These are phyloP conservation scores for Colostygia pectinataria DNA, from an alignment of 2,888 invertebrate species.

Conservation along the genomic window DNA sequence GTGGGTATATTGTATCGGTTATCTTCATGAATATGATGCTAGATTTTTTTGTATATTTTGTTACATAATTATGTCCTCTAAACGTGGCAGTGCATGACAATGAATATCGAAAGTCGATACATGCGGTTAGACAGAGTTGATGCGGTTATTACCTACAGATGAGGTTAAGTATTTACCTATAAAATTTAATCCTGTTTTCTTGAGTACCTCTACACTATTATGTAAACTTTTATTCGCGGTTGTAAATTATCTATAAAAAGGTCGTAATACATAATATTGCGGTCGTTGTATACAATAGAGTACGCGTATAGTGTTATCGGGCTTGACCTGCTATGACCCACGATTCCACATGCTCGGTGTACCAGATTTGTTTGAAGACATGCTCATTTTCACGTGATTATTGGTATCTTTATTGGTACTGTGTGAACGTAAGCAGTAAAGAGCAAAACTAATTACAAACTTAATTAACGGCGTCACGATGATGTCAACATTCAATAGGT, in stretches of 20 bases:
- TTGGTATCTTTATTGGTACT: neutral
- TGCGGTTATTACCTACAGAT: too few species aligned
- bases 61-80: too few species aligned
- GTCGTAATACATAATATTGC: slow-evolving; percentile 12
- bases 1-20: too few species aligned
- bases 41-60: too few species aligned
- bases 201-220: too few species aligned
- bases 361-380: slow-evolving; percentile 26
- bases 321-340: slow-evolving; percentile 40
- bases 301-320: slow-evolving; percentile 32
- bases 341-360: slow-evolving; percentile 26
- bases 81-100: too few species aligned
- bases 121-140: too few species aligned
- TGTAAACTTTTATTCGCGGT: slow-evolving; percentile 5
- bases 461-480: neutral
- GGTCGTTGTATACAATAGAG: slow-evolving; percentile 41
- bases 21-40: too few species aligned
- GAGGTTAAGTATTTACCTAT: too few species aligned
- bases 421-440: neutral
- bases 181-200: too few species aligned
- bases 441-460: neutral
- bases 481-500: too few species aligned
- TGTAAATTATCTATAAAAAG: slow-evolving; percentile 1
- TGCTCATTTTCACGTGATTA: slow-evolving; percentile 27
- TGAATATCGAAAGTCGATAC: too few species aligned